Conservation (phyloP, 2,888 invertebrate genomes). For the Drosophila paranaensis region DNA sequence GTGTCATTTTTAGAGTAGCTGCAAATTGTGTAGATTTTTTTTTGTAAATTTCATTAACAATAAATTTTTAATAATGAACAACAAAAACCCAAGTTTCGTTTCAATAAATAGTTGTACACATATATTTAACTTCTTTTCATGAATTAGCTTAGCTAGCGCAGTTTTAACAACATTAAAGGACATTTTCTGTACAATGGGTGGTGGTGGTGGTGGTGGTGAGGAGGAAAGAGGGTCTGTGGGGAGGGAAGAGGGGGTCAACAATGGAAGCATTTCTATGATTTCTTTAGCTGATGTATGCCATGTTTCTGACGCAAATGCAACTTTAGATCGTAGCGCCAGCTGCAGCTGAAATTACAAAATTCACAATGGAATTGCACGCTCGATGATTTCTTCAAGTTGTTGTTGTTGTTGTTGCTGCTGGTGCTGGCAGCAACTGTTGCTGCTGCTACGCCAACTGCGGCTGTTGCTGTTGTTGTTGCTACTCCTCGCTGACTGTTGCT, state of each 20-base stretch:
- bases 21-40: conserved; percentile 30
- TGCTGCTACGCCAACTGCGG: not conserved
- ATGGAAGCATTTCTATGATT: conserved; percentile 71
- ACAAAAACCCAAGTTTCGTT: conserved; percentile 60
- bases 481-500: conserved; percentile 12
- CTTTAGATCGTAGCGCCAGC: conserved; percentile 85
- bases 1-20: conserved; percentile 16
- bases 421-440: not conserved
- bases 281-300: conserved; percentile 84
- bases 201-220: not conserved
- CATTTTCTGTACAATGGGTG: conserved; percentile 36
- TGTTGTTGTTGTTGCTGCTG: conserved; percentile 7
- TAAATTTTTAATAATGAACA: conserved; percentile 32
- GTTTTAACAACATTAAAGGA: conserved; percentile 60
- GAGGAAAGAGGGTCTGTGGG: not conserved
- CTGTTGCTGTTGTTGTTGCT: conserved; percentile 10
- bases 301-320: conserved; percentile 85
- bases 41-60: not conserved
- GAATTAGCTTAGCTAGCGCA: conserved; percentile 63
- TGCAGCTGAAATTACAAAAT: conserved; percentile 84
- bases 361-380: conserved; percentile 83
- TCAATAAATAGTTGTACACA: conserved; percentile 77
- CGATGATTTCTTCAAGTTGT: conserved; percentile 68
- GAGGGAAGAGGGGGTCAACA: conserved; percentile 6
- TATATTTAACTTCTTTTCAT: conserved; percentile 74